phyloP scores from a whole-genome alignment of 1,140 invertebrate species.

The Drosophila serrata region DNA sequence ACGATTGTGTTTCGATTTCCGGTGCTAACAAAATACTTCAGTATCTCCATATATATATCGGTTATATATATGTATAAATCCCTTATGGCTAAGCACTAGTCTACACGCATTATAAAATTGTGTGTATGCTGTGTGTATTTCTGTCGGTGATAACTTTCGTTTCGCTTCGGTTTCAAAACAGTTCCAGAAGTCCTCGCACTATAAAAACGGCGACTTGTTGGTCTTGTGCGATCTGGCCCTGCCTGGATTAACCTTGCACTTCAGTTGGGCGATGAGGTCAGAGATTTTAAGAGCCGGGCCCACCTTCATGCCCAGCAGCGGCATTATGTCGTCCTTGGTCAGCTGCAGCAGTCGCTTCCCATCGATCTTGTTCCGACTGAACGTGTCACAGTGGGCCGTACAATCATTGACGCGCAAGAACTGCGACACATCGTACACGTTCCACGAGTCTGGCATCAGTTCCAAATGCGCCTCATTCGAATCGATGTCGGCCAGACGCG shows the following conservation, averaged over 20 bases:
- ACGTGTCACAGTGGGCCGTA: conserved; percentile 94
- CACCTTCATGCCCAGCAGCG: conserved; percentile 96
- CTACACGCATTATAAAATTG: conserved; percentile 49
- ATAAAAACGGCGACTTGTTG: conserved; percentile 83
- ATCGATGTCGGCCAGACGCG: conserved; percentile 75
- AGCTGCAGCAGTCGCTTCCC: conserved; percentile 92
- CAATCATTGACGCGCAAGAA: conserved; percentile 96
- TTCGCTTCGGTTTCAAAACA: conserved; percentile 31
- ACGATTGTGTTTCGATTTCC: conserved; percentile 76
- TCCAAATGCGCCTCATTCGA: conserved; percentile 86
- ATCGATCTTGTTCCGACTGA: conserved; percentile 90
- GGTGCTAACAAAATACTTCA: conserved; percentile 78
- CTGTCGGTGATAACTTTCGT: conserved; percentile 64
- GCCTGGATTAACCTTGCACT: conserved; percentile 85
- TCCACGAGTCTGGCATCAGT: conserved; percentile 92
- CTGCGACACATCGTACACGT: conserved; percentile 92
- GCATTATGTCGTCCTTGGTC: conserved; percentile 95
- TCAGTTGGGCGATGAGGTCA: conserved; percentile 95
- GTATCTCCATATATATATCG: conserved; percentile 42
- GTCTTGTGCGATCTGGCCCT: conserved; percentile 81
- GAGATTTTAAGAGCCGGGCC: conserved; percentile 97
- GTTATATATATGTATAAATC: conserved; percentile 29
- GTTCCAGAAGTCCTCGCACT: conserved; percentile 59
- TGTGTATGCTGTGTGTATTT: conserved; percentile 33
- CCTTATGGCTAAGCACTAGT: conserved; percentile 20